Base-by-base conservation (phyloP, 2,797 vertebrate species). In the Rachycentron canadum region DNA sequence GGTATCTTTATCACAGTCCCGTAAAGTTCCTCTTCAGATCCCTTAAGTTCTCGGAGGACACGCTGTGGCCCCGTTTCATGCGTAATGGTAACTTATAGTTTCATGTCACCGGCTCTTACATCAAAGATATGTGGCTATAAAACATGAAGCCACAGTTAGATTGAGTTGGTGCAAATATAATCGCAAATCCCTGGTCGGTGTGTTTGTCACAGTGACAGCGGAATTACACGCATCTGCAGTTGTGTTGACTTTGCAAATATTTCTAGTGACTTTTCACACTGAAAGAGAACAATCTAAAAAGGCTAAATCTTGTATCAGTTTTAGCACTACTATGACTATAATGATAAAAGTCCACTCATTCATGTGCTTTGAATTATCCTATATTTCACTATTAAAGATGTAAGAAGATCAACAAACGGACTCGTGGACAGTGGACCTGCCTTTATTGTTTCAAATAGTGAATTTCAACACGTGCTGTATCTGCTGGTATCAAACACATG, bases 1-100 rank as follows among this genome's bases (percentile, higher is more conserved):
- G 58, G 32, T 49, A 64, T 77, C 62, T 41, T 68, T n/a, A 62
- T 78, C 58, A 73, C 13, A 47, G 28, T 65, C 63, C 69, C 30
- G 11, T 53, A 47, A 77, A 69, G 61, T 49, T 25, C 53, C 64
- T 40, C 30, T 25, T 63, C 58, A 74, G 14, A 69, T 70, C 58
- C n/a, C 47, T 0, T 4, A 26, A 28, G 36, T 40, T 71, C 61
- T 63, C 69, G 19, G n/a, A 64, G 63, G 34, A 61, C 62, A 65
- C 36, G 56, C 10, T 69, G 23, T 23, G 25, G 25, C 26, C 53
- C 23, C 36, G 69, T 38, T 73, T 70, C 34, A 61, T 23, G 26
- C 25, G 64, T 25, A 47, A 26, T 41, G 34, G 36, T 14, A n/a
- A 55, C 50, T 16, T n/a, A 11, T 16, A 28, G 26, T 57, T 53